phyloP scores from a whole-genome alignment of 2,888 invertebrate species.

The Drosophila emarginata region DNA sequence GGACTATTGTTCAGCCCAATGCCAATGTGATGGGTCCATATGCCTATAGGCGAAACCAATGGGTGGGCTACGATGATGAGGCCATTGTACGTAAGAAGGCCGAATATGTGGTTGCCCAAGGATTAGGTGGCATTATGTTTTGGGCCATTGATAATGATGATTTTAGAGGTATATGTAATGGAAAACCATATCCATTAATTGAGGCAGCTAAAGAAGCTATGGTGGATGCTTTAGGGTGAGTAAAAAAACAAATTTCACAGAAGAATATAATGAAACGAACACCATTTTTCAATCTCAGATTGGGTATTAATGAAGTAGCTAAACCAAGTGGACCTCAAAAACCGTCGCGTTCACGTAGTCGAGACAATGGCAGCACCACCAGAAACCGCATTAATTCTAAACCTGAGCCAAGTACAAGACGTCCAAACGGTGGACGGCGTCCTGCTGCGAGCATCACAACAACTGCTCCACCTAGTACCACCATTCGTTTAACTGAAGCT shows the following conservation, averaged over 20 bases:
- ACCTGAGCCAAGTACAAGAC: slow-evolving; percentile 58
- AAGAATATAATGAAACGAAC: neutral
- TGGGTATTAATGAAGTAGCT: slow-evolving; percentile 81
- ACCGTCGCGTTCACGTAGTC: slow-evolving; percentile 77
- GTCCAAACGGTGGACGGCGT: slow-evolving; percentile 50
- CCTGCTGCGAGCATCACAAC: slow-evolving; percentile 44
- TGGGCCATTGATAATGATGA: slow-evolving; percentile 95
- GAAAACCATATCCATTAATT: slow-evolving; percentile 93
- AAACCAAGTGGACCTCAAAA: slow-evolving; percentile 77
- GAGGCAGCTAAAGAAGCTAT: slow-evolving; percentile 94
- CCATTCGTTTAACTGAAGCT: slow-evolving; percentile 70
- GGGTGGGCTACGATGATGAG: slow-evolving; percentile 96
- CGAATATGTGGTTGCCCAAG: slow-evolving; percentile 91
- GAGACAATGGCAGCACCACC: slow-evolving; percentile 59
- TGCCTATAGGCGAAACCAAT: slow-evolving; percentile 93
- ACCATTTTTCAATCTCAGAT: slow-evolving; percentile 41
- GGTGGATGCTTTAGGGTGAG: slow-evolving; percentile 86
- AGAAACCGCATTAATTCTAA: slow-evolving; percentile 66
- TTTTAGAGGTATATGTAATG: slow-evolving; percentile 94
- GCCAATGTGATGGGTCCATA: slow-evolving; percentile 94
- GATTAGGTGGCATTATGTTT: slow-evolving; percentile 88
- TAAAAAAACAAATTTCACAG: neutral
- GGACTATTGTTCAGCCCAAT: slow-evolving; percentile 92
- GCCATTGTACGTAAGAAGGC: slow-evolving; percentile 92
- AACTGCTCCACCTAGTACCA: slow-evolving; percentile 75